These are phyloP conservation scores for Balaeniceps rex DNA, from an alignment of 2,113 vertebrate genomes.

Conservation along the genomic window DNA sequence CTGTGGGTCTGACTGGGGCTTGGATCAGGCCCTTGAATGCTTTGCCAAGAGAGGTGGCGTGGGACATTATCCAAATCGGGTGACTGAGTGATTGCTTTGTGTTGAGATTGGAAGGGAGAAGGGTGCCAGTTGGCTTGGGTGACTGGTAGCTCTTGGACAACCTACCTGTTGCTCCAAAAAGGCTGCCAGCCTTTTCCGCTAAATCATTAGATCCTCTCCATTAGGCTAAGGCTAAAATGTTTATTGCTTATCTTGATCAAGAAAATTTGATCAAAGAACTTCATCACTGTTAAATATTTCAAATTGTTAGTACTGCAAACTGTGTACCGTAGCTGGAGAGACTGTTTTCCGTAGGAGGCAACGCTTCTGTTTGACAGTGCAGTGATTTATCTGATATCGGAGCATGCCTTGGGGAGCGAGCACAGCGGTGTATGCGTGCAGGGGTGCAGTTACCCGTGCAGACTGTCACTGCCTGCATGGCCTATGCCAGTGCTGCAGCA, in stretches of 20 bases:
- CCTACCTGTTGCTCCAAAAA: neutral
- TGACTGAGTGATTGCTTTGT: neutral
- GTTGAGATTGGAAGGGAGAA: neutral
- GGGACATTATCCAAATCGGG: fast-evolving
- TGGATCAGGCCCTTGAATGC: neutral
- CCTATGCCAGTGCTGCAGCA: neutral
- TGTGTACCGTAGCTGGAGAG: fast-evolving
- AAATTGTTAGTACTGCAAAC: neutral
- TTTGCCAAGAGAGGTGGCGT: neutral
- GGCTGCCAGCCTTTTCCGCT: neutral
- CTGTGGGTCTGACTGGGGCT: neutral
- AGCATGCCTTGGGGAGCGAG: too few relatives aligned
- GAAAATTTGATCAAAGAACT: neutral
- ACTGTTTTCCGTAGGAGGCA: neutral
- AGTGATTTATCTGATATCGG: neutral
- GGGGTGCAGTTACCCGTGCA: neutral
- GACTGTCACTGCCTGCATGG: neutral
- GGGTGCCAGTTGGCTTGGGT: neutral
- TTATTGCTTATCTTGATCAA: neutral
- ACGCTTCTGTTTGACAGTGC: fast-evolving
- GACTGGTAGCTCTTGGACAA: neutral
- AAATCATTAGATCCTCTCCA: neutral
- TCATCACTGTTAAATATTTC: neutral
- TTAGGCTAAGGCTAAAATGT: neutral
- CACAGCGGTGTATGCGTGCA: fast-evolving